Evolutionary conservation across 2,113 vertebrate species (phyloP), one percentile per base, ranked within the genome.

Genomic region (Pelusios castaneus): DNA sequence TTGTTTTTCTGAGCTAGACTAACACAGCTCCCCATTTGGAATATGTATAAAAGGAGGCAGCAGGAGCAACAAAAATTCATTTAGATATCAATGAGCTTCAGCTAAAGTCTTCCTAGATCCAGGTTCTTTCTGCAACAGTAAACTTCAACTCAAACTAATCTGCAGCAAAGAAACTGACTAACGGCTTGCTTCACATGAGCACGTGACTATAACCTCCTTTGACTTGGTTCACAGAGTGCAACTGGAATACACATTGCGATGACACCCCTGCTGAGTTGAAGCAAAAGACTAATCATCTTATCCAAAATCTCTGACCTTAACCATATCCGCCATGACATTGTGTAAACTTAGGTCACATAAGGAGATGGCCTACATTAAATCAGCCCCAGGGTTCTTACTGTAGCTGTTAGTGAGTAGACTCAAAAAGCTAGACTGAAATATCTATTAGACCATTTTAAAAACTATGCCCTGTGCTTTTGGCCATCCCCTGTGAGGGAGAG

Each of bases 301-400:
- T 87, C 60, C 4, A 55, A 95, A 84, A 84, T 38, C 84, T 87
- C 92, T 89, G 91, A 87, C 85, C 75, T 82, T 54, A 31, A 77
- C 11, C 67, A 82, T 12, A 47, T 11, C 81, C 88, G 11, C 41
- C 25, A 45, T 25, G 22, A 16, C 12, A 78, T 12, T 4, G 63
- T 2, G 38, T 27, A 91, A 94, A 96, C 82, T 80, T 31, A 76
- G 94, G 55, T 2, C 82, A 77, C 16, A 25, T 2, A 83, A 52
- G 76, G 85, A 77, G 80, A 88, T 3, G 83, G 24, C 27, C 54
- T 73, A 86, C 29, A 83, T 70, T 56, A 82, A 92, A 92, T 51
- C 12, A 90, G 54, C 34, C n/a, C n/a, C 49, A 54, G 77, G 56
- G 75, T 2, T 78, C 24, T 85, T 9, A 43, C 58, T 75, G 85